Percentiles rank a stretch among this genome's conserved stretches.
phyloP scores from a whole-genome alignment of 1,140 invertebrate species.

The Drosophila sechellia region DNA sequence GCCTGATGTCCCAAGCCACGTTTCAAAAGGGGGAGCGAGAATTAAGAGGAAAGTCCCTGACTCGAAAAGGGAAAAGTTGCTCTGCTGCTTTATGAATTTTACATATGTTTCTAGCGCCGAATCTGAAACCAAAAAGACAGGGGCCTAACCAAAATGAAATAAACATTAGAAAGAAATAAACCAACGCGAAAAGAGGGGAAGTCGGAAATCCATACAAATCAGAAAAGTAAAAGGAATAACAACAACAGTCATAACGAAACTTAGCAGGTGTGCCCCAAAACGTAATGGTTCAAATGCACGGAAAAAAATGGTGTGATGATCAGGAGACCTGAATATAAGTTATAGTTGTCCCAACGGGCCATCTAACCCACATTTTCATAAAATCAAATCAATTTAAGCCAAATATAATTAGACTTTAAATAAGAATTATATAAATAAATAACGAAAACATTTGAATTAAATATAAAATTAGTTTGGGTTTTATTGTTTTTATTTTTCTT shows the following conservation, averaged over 20 bases:
- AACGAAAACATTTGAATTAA: no score
- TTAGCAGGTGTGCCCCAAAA: constrained; percentile 51
- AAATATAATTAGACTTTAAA: no score
- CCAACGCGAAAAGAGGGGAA: constrained; percentile 14
- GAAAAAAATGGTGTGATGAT: not conserved
- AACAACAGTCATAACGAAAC: constrained; percentile 38
- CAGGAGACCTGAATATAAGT: no score
- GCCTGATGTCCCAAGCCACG: constrained; percentile 22
- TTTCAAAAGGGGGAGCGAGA: constrained; percentile 2
- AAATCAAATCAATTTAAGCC: no score
- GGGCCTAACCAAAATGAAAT: constrained; percentile 48
- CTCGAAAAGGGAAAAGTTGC: constrained; percentile 30
- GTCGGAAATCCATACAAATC: constrained; percentile 62
- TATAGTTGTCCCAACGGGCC: no score
- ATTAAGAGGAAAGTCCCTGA: constrained; percentile 4
- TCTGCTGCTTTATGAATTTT: constrained; percentile 55
- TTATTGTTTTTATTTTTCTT: no score
- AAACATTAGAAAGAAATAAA: constrained; percentile 49
- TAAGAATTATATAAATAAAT: no score
- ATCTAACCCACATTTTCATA: no score
- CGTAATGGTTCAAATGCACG: constrained; percentile 6
- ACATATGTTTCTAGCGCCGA: constrained; percentile 47
- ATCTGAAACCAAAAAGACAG: constrained; percentile 41
- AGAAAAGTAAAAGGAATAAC: constrained; percentile 47
- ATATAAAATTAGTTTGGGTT: no score